Base-by-base conservation (phyloP, 2,113 vertebrate species). In the Cacatua alba region DNA sequence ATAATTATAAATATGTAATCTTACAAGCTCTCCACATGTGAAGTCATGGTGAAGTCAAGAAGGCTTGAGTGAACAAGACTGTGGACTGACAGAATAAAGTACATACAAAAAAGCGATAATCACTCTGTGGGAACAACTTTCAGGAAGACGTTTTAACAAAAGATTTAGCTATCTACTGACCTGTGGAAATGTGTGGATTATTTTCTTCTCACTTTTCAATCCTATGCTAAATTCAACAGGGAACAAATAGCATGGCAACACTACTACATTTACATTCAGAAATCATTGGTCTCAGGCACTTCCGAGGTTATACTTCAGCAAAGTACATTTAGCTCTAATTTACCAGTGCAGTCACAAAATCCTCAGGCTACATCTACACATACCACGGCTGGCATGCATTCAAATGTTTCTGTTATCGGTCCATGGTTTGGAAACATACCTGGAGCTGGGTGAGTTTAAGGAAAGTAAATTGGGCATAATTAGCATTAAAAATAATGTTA, bases 381-480 rank as follows among this genome's bases (percentile, higher is more conserved):
- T 49, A 16, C 18, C 16, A 2, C 4, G 44, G 41, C 41, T 59
- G 53, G 25, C 87, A 28, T 0, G 8, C 31, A 26, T 35, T 52
- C 59, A 77, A 82, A 92, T 26, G 81, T 60, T 91, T 68, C 67
- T 25, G 24, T 55, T 70, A 67, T 65, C 76, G 57, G 29, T 11
- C 64, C 43, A 18, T 2, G 25, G 24, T 81, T 67, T 68, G 94
- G 88, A 95, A 97, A 91, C 37, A 5, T 62, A 95, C 46, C 88
- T 79, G 89, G 62, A 88, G 62, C 78, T 26, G 41, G 49, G 37
- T 35, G 71, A 90, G 39, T 71, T 94, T 68, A 9, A n/a, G 77
- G 67, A 93, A 93, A 94, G 41, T 46, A 82, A 97, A 95, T 76
- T 77, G 39, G 64, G 62, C 26, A 1, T 92, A 92, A 95, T 95